phyloP scores from a whole-genome alignment of 2,113 vertebrate genomes.

The Pungitius pungitius region DNA sequence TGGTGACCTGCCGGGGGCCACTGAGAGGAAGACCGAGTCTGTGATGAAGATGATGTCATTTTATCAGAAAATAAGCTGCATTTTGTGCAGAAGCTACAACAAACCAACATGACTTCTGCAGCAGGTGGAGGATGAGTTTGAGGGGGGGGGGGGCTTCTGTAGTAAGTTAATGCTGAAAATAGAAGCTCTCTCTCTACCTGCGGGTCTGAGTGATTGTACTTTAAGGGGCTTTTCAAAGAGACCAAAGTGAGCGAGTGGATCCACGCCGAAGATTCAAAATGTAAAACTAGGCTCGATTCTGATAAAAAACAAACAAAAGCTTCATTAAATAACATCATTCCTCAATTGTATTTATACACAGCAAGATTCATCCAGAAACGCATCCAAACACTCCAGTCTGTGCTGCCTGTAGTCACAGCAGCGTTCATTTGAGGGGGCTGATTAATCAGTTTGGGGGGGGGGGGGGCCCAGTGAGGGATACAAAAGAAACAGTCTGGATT shows the following conservation, averaged over 20 bases:
- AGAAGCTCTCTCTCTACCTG: constrained; percentile 36
- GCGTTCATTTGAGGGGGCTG: constrained; percentile 25
- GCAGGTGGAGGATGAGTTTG: background rate
- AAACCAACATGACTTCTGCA: constrained; percentile 13
- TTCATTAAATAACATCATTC: constrained; percentile 78
- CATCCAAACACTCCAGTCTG: constrained; percentile 55
- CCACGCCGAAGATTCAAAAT: constrained; percentile 35
- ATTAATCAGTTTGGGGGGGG: background rate
- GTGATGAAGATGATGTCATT: background rate
- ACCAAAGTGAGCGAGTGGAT: constrained; percentile 39
- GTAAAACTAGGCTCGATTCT: constrained; percentile 56
- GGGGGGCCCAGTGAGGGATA: constrained; percentile 61
- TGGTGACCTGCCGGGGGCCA: constrained; percentile 30
- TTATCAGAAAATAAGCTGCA: constrained; percentile 57
- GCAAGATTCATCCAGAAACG: constrained; percentile 57
- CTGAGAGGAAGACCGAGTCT: constrained; percentile 57
- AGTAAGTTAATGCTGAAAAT: constrained; percentile 54
- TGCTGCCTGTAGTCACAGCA: constrained; percentile 63
- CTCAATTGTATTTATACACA: constrained; percentile 75
- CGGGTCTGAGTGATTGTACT: constrained; percentile 59
- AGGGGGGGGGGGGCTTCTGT: background rate
- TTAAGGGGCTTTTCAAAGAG: constrained; percentile 37
- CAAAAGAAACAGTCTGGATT: constrained; percentile 50
- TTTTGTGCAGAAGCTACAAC: constrained; percentile 41
- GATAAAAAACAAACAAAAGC: constrained; percentile 44